Conservation (phyloP, 2,888 invertebrate species). For the Ennomos fuscantarius region DNA sequence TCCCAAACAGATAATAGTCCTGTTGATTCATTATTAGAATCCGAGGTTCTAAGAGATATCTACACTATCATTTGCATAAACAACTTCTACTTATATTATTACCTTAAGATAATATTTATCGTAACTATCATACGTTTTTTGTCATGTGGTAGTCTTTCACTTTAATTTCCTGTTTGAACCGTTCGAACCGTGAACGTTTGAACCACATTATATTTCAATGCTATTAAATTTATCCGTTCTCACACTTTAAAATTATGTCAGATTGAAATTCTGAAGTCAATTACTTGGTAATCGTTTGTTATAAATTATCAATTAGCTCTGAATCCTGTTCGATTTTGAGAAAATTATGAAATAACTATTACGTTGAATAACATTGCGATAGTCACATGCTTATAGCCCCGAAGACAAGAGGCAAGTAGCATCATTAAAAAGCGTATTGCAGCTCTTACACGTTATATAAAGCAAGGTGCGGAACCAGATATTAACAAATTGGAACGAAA, state of each 20-base stretch:
- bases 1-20: no score
- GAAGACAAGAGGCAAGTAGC: constrained; percentile 21
- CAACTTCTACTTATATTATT: no score
- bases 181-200: no score
- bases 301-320: not conserved
- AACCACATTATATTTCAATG: not conserved
- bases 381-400: constrained; percentile 19
- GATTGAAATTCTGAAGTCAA: constrained; percentile 7
- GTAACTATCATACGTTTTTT: not conserved
- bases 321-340: constrained; percentile 11
- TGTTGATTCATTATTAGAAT: no score
- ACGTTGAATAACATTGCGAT: constrained; percentile 19
- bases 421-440: constrained; percentile 30
- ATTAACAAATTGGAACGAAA: constrained; percentile 69
- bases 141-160: constrained; percentile 2
- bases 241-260: constrained; percentile 11
- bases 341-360: constrained; percentile 14
- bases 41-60: no score
- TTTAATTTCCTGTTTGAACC: constrained; percentile 10
- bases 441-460: constrained; percentile 47
- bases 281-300: not conserved
- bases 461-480: constrained; percentile 56
- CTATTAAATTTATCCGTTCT: constrained; percentile 22
- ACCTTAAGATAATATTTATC: no score
- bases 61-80: no score